These are phyloP conservation scores for Macroteleia sp. DNA, from an alignment of 2,888 invertebrate genomes.

Conservation along the genomic window DNA sequence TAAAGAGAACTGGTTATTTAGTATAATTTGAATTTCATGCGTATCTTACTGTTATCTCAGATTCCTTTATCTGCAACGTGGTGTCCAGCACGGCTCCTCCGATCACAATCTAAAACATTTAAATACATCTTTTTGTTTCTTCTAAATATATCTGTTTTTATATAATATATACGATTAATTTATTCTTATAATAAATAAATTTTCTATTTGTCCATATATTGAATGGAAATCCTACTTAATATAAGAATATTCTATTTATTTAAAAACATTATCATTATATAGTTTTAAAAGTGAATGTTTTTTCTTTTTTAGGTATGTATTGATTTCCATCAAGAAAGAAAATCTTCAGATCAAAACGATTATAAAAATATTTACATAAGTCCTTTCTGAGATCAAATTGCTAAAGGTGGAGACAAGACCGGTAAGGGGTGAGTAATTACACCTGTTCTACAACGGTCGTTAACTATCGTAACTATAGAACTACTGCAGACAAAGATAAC, in stretches of 20 bases:
- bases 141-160: too few species aligned
- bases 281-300: too few species aligned
- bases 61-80: constrained; percentile 87
- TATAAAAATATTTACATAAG: background rate
- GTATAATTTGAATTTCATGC: constrained; percentile 72
- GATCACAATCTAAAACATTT: constrained; percentile 86
- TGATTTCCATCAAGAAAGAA: too few species aligned
- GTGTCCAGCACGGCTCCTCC: constrained; percentile 92
- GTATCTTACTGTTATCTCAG: constrained; percentile 87
- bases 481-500: constrained; percentile 50
- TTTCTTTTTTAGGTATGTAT: too few species aligned
- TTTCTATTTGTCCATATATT: too few species aligned
- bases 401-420: constrained; percentile 54
- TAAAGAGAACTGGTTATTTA: constrained; percentile 81
- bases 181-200: too few species aligned
- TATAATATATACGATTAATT: too few species aligned
- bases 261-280: too few species aligned
- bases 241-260: too few species aligned
- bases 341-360: too few species aligned
- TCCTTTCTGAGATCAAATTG: constrained; percentile 55
- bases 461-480: constrained; percentile 61
- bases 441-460: constrained; percentile 60
- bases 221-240: too few species aligned
- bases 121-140: too few species aligned
- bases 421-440: constrained; percentile 62